These are phyloP conservation scores for Nesometra sesokonis DNA, from an alignment of 35 echinoderm and acorn worm genomes.

Conservation along the genomic window DNA sequence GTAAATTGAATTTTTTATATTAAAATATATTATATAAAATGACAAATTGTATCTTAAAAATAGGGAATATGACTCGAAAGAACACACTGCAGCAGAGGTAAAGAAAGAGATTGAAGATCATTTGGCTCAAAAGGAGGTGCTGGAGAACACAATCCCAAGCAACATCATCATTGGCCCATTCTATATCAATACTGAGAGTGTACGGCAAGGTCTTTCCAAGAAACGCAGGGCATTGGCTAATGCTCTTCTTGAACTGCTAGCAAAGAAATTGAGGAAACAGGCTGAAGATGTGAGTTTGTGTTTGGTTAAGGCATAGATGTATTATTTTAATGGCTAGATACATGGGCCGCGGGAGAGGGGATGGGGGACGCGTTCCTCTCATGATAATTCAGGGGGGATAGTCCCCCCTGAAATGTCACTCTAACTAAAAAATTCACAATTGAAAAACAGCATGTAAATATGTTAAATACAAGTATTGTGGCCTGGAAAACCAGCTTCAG, in stretches of 20 bases:
- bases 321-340: too few species aligned
- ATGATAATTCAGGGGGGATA: too few species aligned
- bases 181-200: conserved; percentile 93
- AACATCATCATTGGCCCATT: conserved; percentile 94
- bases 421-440: too few species aligned
- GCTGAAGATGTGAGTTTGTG: conserved; percentile 91
- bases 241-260: conserved; percentile 88
- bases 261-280: conserved; percentile 83
- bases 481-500: too few species aligned
- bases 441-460: too few species aligned
- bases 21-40: too few species aligned
- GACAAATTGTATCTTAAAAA: not conserved
- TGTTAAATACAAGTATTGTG: too few species aligned
- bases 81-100: conserved; percentile 87
- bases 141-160: conserved; percentile 85
- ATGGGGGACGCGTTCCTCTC: too few species aligned
- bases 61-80: conserved; percentile 88
- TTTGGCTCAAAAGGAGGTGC: conserved; percentile 58
- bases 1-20: too few species aligned
- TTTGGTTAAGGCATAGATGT: too few species aligned
- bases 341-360: too few species aligned
- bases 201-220: conserved; percentile 82
- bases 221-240: conserved; percentile 96
- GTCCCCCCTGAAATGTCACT: too few species aligned
- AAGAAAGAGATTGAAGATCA: conserved; percentile 98